Evolutionary conservation across 2,888 invertebrate genomes (phyloP).

Genomic region (Oscheius sp.): DNA sequence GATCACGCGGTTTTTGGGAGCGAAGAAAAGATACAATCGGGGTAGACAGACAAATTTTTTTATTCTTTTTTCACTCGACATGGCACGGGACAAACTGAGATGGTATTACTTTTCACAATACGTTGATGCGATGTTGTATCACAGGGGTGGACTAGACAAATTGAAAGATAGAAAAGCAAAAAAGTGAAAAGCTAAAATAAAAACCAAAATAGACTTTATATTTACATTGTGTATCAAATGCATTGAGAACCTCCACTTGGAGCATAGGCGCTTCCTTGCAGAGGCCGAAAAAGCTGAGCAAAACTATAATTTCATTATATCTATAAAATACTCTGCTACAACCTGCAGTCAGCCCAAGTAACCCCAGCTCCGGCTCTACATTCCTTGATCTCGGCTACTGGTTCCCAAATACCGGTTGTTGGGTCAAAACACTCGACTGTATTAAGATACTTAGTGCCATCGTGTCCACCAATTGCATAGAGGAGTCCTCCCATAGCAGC

Average conservation of each 20-base stretch:
- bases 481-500: constrained; percentile 69
- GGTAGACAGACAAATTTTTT: background rate
- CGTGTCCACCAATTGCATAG: constrained; percentile 71
- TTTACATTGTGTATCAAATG: background rate
- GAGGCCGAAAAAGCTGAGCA: constrained; percentile 2
- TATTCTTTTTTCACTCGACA: constrained; percentile 9
- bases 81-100: constrained; percentile 18
- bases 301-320: constrained; percentile 18
- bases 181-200: constrained; percentile 16
- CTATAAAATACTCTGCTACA: background rate
- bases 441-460: constrained; percentile 61
- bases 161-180: background rate
- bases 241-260: constrained; percentile 27
- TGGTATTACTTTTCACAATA: background rate
- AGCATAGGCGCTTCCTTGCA: constrained; percentile 29
- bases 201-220: background rate
- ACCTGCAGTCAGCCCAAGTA: constrained; percentile 57
- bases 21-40: background rate
- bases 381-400: constrained; percentile 69
- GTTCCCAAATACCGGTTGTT: constrained; percentile 69
- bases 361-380: constrained; percentile 69
- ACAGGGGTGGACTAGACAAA: background rate
- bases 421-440: constrained; percentile 68
- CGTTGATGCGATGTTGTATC: too few relatives aligned
- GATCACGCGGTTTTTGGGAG: too few relatives aligned